phyloP scores from a whole-genome alignment of 1,140 invertebrate species.

The Neoseiulus cucumeris region DNA sequence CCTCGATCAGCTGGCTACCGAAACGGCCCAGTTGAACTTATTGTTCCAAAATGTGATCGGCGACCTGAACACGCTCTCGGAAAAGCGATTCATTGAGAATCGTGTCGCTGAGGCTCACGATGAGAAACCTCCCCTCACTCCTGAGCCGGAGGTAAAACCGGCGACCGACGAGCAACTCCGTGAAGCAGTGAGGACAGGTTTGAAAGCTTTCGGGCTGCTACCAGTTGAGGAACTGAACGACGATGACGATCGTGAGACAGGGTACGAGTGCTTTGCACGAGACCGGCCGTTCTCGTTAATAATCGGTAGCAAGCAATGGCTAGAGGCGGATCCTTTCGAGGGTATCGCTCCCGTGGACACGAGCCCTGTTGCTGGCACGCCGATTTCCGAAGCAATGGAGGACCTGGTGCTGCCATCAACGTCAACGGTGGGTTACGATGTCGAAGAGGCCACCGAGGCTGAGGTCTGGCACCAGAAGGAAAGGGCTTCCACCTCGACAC shows the following conservation, averaged over 20 bases:
- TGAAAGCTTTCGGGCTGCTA: not conserved
- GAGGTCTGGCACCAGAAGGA: not conserved
- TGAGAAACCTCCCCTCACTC: not conserved
- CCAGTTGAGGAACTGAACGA: not conserved
- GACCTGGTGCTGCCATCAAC: not conserved
- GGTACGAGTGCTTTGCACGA: not conserved
- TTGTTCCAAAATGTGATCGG: not conserved
- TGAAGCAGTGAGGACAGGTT: not conserved
- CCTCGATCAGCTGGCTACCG: conserved; percentile 1
- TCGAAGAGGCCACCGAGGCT: not conserved
- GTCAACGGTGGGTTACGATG: no score
- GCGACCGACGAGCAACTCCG: not conserved
- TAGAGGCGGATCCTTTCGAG: not conserved
- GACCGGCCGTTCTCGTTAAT: not conserved
- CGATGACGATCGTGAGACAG: not conserved
- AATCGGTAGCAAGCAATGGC: not conserved
- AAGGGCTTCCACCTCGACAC: not conserved
- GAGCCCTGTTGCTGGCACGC: not conserved
- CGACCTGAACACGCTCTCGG: not conserved
- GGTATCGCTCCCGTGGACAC: not conserved
- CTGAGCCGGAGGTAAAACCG: not conserved
- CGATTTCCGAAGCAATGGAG: not conserved
- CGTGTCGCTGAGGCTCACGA: not conserved
- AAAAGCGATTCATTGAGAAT: conserved; percentile 9
- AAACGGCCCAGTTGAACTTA: not conserved